Conservation (phyloP, 1,140 invertebrate species). For the Phenacoccus solenopsis region DNA sequence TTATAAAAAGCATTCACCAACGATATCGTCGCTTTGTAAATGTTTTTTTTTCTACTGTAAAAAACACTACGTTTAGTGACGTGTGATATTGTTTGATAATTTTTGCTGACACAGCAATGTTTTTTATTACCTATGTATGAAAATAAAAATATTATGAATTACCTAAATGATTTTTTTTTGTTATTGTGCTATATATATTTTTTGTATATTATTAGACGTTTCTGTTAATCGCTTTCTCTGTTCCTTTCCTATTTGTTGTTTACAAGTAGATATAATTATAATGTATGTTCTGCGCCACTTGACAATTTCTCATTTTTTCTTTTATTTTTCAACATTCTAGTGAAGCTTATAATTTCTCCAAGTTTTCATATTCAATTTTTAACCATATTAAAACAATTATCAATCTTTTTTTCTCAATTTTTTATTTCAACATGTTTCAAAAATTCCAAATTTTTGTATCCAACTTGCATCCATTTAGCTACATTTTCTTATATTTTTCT, state of each 20-base stretch:
- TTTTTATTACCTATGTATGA: not conserved
- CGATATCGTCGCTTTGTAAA: not conserved
- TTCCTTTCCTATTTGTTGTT: not conserved
- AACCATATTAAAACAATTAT: too few species aligned
- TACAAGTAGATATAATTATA: too few species aligned
- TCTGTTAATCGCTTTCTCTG: not conserved
- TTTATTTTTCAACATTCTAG: too few species aligned
- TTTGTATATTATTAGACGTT: not conserved
- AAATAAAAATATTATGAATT: not conserved
- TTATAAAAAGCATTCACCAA: not conserved
- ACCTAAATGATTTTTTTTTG: not conserved
- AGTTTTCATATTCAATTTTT: too few species aligned
- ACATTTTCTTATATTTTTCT: too few species aligned
- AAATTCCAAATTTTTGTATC: too few species aligned
- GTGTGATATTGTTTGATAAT: slow-evolving; percentile 3
- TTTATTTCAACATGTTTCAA: not conserved
- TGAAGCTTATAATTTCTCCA: too few species aligned
- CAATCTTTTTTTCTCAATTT: not conserved
- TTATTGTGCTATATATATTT: not conserved
- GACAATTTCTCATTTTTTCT: too few species aligned
- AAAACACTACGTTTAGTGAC: not conserved
- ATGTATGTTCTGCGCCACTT: too few species aligned
- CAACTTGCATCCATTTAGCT: too few species aligned
- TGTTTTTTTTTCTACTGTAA: not conserved
- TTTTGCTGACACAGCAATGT: not conserved